phyloP scores from a whole-genome alignment of 1,140 invertebrate species.

The Drosophila tropicalis region DNA sequence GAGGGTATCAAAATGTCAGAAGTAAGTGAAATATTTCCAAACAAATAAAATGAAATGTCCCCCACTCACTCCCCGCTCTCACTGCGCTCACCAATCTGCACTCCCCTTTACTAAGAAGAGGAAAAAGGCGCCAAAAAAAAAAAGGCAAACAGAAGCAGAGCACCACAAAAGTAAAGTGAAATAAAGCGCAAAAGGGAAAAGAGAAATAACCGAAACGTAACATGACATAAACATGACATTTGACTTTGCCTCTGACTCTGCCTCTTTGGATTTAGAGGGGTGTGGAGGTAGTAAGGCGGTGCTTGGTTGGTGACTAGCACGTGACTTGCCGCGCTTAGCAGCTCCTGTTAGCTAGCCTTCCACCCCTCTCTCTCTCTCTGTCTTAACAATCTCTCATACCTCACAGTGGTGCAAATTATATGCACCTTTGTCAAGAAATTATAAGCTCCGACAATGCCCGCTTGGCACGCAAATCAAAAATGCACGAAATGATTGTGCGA shows the following conservation, averaged over 20 bases:
- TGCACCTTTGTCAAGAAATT: conserved; percentile 81
- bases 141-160: conserved; percentile 40
- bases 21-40: conserved; percentile 79
- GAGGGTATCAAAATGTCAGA: conserved; percentile 56
- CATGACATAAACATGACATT: conserved; percentile 82
- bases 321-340: conserved; percentile 70
- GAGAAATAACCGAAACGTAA: conserved; percentile 57
- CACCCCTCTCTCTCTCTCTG: neutral
- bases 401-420: conserved; percentile 69
- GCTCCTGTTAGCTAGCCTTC: conserved; percentile 5
- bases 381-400: neutral
- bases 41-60: conserved; percentile 75
- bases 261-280: neutral
- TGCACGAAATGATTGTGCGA: conserved; percentile 56
- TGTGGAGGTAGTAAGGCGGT: neutral
- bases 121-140: conserved; percentile 45
- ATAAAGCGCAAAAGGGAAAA: conserved; percentile 47
- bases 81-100: neutral
- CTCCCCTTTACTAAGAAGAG: conserved; percentile 13
- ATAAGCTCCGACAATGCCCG: conserved; percentile 52
- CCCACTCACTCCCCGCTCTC: neutral
- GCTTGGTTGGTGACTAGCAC: conserved; percentile 34
- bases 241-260: conserved; percentile 61
- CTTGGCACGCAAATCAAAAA: conserved; percentile 74
- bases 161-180: conserved; percentile 57